Evolutionary conservation across 2,113 vertebrate genomes (phyloP).

Genomic region (Pterocles gutturalis): DNA sequence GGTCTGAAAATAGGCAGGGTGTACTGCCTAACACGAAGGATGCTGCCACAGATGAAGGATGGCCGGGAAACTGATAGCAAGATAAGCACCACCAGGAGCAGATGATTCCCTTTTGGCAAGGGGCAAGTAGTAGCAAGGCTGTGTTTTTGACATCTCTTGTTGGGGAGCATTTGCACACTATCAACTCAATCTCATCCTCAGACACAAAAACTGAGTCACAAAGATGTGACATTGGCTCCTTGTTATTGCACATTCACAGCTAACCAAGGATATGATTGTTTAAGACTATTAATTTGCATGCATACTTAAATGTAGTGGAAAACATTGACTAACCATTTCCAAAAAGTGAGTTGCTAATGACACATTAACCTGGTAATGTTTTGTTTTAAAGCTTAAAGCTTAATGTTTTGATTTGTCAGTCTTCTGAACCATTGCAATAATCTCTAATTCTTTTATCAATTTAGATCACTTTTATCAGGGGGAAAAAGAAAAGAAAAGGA

Average conservation of each 20-base stretch:
- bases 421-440: background rate
- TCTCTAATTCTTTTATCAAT: background rate
- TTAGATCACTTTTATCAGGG: background rate
- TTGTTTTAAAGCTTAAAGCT: background rate
- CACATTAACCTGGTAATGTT: background rate
- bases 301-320: background rate
- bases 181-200: background rate
- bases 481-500: fast-evolving
- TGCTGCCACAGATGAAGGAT: fast-evolving
- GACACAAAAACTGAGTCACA: background rate
- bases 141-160: background rate
- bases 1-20: background rate
- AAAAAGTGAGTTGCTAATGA: background rate
- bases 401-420: background rate
- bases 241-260: background rate
- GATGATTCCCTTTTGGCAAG: background rate
- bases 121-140: background rate
- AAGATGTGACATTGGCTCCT: background rate
- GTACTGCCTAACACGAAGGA: background rate
- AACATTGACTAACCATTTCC: background rate
- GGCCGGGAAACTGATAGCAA: background rate
- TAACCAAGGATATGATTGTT: background rate
- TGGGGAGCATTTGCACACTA: background rate
- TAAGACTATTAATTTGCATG: background rate
- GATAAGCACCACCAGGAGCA: background rate